Conservation (phyloP, 2,888 invertebrate species). For the Epistrophe eligans region DNA sequence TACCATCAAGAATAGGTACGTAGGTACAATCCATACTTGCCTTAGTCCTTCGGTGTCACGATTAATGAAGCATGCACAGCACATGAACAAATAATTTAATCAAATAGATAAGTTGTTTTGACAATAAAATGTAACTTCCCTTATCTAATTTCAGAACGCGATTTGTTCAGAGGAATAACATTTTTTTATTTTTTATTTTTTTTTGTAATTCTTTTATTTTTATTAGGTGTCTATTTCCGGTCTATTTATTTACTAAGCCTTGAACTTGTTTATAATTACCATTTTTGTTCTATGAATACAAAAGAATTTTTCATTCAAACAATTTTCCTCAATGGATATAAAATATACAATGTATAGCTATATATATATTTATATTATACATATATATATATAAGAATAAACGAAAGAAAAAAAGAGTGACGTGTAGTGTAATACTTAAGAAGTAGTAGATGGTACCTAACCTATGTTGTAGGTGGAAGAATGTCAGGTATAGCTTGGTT, state of each 20-base stretch:
- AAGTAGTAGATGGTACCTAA: neutral
- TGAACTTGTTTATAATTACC: slow-evolving; percentile 12
- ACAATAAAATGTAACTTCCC: neutral
- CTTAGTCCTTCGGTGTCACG: neutral
- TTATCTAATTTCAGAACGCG: neutral
- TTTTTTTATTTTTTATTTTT: neutral
- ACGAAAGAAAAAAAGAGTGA: neutral
- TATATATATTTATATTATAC: too few species aligned
- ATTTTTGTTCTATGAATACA: slow-evolving; percentile 14
- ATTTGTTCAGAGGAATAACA: neutral
- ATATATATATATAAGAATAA: neutral
- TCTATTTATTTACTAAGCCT: neutral
- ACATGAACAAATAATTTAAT: neutral
- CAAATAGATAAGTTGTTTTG: neutral
- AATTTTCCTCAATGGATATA: neutral
- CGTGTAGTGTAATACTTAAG: slow-evolving; percentile 17
- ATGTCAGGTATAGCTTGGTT: slow-evolving; percentile 13
- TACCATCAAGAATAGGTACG: too few species aligned
- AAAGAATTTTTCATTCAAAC: neutral
- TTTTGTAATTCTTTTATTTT: neutral
- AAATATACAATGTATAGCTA: too few species aligned
- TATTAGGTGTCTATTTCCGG: slow-evolving; percentile 5
- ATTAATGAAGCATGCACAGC: neutral
- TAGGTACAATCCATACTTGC: neutral
- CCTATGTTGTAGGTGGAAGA: neutral